These are phyloP conservation scores for Pseudomyrmex gracilis DNA, from an alignment of 1,140 invertebrate species.

Conservation along the genomic window DNA sequence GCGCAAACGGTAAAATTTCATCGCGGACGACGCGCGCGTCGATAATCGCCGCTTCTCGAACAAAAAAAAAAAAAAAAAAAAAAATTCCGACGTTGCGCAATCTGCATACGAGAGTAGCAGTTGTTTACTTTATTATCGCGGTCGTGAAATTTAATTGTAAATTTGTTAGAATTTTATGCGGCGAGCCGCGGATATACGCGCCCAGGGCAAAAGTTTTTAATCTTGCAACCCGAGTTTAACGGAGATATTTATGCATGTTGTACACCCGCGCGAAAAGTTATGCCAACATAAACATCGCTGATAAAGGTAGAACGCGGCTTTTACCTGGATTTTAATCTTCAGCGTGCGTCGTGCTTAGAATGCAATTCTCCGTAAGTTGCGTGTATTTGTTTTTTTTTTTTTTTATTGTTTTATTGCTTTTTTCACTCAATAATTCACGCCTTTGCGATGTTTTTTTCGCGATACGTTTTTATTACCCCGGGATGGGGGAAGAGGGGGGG, in stretches of 20 bases:
- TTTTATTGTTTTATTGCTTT: neutral
- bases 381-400: neutral
- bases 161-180: slow-evolving; percentile 47
- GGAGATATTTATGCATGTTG: slow-evolving; percentile 55
- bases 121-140: slow-evolving; percentile 51
- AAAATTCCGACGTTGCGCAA: neutral
- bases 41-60: slow-evolving; percentile 1
- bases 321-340: slow-evolving; percentile 59
- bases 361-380: slow-evolving; percentile 49
- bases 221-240: slow-evolving; percentile 53
- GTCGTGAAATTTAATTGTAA: slow-evolving; percentile 51
- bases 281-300: slow-evolving; percentile 47
- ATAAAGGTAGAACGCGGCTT: slow-evolving; percentile 57
- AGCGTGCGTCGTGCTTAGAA: slow-evolving; percentile 49
- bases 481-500: too few relatives aligned
- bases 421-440: slow-evolving; percentile 45
- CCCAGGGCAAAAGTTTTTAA: slow-evolving; percentile 47
- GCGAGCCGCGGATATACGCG: neutral
- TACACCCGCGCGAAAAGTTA: slow-evolving; percentile 27
- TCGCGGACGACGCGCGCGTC: neutral
- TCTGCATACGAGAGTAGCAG: slow-evolving; percentile 15
- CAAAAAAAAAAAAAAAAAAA: neutral
- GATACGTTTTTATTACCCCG: neutral
- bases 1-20: neutral
- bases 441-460: slow-evolving; percentile 25